phyloP scores from a whole-genome alignment of 2,888 invertebrate species.

The Crepidodera aurea region DNA sequence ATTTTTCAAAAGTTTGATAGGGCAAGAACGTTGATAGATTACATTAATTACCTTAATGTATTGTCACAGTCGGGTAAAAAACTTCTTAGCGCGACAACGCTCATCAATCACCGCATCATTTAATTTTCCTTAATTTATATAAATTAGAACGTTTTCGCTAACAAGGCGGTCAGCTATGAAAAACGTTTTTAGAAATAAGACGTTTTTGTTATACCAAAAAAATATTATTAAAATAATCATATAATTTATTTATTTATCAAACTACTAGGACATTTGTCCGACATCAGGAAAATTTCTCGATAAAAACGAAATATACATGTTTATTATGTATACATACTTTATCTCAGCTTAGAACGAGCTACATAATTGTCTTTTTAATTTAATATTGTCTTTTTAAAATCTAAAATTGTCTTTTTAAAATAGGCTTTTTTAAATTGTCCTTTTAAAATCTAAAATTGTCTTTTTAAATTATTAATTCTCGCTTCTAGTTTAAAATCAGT shows the following conservation, averaged over 20 bases:
- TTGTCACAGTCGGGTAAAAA: slow-evolving; percentile 27
- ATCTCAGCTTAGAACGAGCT: no score
- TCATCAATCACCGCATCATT: slow-evolving; percentile 26
- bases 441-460: no score
- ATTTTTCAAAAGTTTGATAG: slow-evolving; percentile 29
- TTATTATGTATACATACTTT: no score
- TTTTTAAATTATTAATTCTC: no score
- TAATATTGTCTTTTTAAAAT: no score
- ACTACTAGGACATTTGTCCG: no score
- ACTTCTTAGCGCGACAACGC: slow-evolving; percentile 14
- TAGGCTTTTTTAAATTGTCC: no score
- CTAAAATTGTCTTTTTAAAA: no score
- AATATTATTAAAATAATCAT: no score
- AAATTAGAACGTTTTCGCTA: slow-evolving; percentile 15
- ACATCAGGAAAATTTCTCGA: not conserved
- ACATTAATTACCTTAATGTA: slow-evolving; percentile 29
- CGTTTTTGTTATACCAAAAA: not conserved
- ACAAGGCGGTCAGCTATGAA: not conserved
- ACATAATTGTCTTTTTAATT: no score
- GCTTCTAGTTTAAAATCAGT: no score
- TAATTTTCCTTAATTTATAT: slow-evolving; percentile 26
- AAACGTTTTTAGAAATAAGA: not conserved
- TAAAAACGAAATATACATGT: not conserved
- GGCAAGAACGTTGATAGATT: slow-evolving; percentile 28
- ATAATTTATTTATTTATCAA: no score